These are phyloP conservation scores for Pristionchus maxplancki DNA, from an alignment of 2,888 invertebrate species.

Conservation along the genomic window DNA sequence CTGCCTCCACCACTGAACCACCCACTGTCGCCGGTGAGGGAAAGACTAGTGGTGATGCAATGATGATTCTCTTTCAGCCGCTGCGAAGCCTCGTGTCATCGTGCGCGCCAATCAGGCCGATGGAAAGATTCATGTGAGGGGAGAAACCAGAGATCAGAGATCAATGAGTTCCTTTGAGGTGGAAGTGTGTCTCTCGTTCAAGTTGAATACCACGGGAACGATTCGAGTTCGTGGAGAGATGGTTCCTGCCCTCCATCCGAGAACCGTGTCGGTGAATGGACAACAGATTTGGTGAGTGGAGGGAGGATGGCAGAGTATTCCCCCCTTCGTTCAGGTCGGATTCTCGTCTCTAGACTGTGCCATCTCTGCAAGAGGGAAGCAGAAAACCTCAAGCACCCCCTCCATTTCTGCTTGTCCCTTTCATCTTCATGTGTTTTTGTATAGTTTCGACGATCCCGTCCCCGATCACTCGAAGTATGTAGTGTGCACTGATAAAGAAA, in stretches of 20 bases:
- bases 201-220: conserved; percentile 31
- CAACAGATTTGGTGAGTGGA: conserved; percentile 37
- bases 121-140: conserved; percentile 41
- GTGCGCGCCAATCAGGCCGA: conserved; percentile 21
- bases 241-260: conserved; percentile 1
- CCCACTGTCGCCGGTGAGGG: conserved; percentile 10
- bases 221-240: conserved; percentile 38
- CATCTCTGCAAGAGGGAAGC: background rate
- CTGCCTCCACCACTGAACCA: background rate
- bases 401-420: conserved; percentile 23
- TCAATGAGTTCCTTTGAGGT: background rate
- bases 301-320: background rate
- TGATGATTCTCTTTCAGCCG: background rate
- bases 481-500: background rate
- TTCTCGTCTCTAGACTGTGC: background rate
- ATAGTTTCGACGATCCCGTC: conserved; percentile 18
- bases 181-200: conserved; percentile 43
- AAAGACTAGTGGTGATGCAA: background rate
- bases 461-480: conserved; percentile 3
- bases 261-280: conserved; percentile 35
- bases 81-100: conserved; percentile 9
- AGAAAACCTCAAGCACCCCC: background rate
- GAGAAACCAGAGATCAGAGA: background rate
- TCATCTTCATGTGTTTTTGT: conserved; percentile 29
- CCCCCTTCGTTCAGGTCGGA: background rate